Base-by-base conservation (phyloP, 2,113 vertebrate genomes). In the Prietella phreatophila region DNA sequence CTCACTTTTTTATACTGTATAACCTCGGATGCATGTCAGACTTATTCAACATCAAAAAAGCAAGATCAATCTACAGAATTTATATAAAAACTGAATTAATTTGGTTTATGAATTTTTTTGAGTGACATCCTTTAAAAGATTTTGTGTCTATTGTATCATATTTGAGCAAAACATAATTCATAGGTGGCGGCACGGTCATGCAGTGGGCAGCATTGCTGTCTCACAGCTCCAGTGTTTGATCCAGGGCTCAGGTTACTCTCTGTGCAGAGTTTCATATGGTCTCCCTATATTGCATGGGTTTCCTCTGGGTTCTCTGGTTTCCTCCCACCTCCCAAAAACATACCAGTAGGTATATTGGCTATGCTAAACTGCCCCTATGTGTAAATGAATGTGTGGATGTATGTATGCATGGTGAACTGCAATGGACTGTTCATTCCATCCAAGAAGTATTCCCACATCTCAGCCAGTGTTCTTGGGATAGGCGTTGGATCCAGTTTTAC, bases 11-110 rank as follows among this genome's bases (percentile, higher is more conserved):
- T 86, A 91, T 76, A 15, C 10, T 76, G 10, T 20, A 61, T 87
- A 89, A 91, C 86, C 91, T 90, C 50, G 93, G 30, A 92, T 84
- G 85, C 56, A 82, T 36, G 71, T 71, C 67, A 78, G 87, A 87
- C 90, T 86, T 83, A 82, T 73, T 69, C 30, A 85, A 84, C 78
- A 69, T 85, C 60, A 50, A 79, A 87, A 25, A 71, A 53, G 30
- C 17, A 81, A 65, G n/a, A 79, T 11, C 33, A 50, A 33, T 67
- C 50, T 9, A 39, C 19, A 27, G 76, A 36, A 39, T 55, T 81
- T 67, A 33, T 78, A 22, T 27, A 55, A n/a, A 22, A 53, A 36
- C 19, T 39, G 55, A 15, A 56, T 17, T 2, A 75, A 33, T 65
- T 20, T n/a, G n/a, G 5, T 60, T 82, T 22, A 47, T 55, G 53